Evolutionary conservation across 2,113 vertebrate genomes (phyloP).

Genomic region (Scopus umbretta): DNA sequence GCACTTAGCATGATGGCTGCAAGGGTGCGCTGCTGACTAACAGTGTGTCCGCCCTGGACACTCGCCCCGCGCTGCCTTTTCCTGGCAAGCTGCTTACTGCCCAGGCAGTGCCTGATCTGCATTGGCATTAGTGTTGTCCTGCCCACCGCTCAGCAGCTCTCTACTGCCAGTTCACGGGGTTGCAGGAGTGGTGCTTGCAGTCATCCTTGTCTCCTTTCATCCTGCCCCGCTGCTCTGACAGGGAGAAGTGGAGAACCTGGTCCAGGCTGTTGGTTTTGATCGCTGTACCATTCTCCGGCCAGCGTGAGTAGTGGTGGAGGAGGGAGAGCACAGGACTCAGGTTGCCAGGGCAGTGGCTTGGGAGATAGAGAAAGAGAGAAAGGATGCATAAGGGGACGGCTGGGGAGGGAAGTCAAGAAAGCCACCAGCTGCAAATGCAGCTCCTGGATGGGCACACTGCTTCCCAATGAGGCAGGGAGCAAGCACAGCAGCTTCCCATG

Average conservation of each 20-base stretch:
- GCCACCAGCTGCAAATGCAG: neutral
- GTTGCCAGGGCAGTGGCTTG: neutral
- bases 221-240: slow-evolving; percentile 38
- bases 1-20: neutral
- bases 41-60: rapidly evolving
- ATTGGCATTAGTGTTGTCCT: rapidly evolving
- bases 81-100: neutral
- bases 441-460: neutral
- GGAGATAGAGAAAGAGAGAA: neutral
- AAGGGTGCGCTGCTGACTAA: neutral
- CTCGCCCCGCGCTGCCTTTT: rapidly evolving
- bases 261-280: slow-evolving; percentile 85
- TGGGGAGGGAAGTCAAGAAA: neutral
- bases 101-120: neutral
- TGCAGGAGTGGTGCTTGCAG: neutral
- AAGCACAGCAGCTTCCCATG: neutral
- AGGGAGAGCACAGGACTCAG: neutral
- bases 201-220: neutral
- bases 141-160: neutral
- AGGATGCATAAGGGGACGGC: neutral
- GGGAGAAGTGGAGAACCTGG: slow-evolving; percentile 90
- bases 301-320: slow-evolving; percentile 75
- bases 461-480: neutral
- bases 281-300: slow-evolving; percentile 84
- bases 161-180: rapidly evolving